These are phyloP conservation scores for Lucinisca nassula DNA, from an alignment of 2,888 invertebrate species.

Conservation along the genomic window DNA sequence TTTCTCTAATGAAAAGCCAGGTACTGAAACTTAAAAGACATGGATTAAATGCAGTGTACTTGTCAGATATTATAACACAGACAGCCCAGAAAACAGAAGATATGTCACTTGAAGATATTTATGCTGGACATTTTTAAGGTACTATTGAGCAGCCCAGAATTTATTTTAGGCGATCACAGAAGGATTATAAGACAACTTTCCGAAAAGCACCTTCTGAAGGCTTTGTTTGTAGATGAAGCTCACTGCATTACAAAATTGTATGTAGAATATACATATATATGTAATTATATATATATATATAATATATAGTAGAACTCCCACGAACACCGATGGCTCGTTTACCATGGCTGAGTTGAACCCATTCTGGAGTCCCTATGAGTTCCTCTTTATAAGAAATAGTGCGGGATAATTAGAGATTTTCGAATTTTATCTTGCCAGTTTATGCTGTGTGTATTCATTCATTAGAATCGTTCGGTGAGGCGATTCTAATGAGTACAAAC, in stretches of 20 bases:
- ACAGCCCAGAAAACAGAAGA: neutral
- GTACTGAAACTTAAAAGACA: neutral
- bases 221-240: neutral
- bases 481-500: no score
- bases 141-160: neutral
- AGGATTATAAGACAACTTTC: neutral
- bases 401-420: no score
- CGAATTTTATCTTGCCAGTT: no score
- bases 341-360: no score
- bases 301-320: no score
- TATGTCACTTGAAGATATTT: neutral
- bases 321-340: no score
- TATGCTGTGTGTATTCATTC: no score
- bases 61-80: neutral
- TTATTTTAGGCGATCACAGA: neutral
- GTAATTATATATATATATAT: no score
- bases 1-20: neutral
- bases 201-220: neutral
- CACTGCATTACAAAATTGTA: neutral
- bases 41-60: neutral
- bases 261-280: no score
- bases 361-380: no score
- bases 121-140: neutral
- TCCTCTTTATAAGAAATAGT: no score
- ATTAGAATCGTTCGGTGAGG: no score